These are phyloP conservation scores for Petaurus breviceps DNA, from an alignment of 2,113 vertebrate species.

Conservation along the genomic window DNA sequence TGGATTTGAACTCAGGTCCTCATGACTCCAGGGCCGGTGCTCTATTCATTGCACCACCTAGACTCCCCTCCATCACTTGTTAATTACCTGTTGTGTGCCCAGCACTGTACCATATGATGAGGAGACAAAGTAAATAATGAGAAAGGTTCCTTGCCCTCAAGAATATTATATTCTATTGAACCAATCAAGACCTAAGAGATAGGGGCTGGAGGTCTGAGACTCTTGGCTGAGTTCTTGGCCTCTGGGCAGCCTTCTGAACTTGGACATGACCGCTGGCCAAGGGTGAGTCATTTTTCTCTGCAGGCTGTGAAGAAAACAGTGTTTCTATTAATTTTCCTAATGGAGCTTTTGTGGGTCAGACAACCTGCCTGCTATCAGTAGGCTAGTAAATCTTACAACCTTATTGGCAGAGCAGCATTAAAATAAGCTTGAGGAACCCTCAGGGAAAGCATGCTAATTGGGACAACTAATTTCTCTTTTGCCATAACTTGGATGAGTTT, in stretches of 20 bases:
- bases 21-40: no score
- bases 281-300: not conserved
- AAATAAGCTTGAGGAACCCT: conserved; percentile 22
- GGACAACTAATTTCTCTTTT: conserved; percentile 59
- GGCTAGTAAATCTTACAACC: not conserved
- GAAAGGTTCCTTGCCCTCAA: not conserved
- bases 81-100: not conserved
- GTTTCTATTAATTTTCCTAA: not conserved
- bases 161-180: not conserved
- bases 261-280: not conserved
- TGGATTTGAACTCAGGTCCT: no score
- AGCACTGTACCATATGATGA: not conserved
- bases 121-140: not conserved
- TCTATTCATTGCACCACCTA: no score
- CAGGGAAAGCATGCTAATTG: conserved; percentile 38
- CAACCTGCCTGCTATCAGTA: conserved; percentile 7
- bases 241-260: not conserved
- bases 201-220: not conserved
- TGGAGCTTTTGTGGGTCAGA: not conserved
- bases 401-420: conserved; percentile 34
- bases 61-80: not conserved
- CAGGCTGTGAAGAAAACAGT: not conserved
- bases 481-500: conserved; percentile 54
- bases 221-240: conserved; percentile 1
- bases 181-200: not conserved